Base-by-base conservation (phyloP, 2,113 vertebrate species). In the Grantiella picta region DNA sequence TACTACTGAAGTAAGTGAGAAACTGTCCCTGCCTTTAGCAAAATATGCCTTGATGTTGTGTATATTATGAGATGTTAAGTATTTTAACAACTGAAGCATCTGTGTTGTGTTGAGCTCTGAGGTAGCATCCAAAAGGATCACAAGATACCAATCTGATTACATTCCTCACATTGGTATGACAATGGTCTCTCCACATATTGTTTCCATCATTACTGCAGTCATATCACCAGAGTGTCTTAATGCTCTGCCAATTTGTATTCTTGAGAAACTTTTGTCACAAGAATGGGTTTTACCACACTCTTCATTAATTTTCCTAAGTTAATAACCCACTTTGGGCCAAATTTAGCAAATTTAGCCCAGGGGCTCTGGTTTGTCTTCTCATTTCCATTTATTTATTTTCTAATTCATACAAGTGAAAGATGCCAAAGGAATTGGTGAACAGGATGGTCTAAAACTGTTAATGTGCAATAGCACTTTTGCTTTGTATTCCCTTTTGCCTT, bases 191-290 rank as follows among this genome's bases (percentile, higher is more conserved):
- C 44, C 57, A 35, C 94, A 79, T 80, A 59, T 31, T 93, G 65
- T 95, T 96, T 92, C 75, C 75, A 84, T 95, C 80, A n/a, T 70
- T 92, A 35, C 65, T 89, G 52, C 49, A 72, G 45, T 92, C 53
- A 12, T 77, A 93, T 86, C 72, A 82, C 38, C 66, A 78, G 50
- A 85, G 35, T 50, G 29, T 70, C 66, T 78, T 94, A 86, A 72
- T 24, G 54, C 20, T 70, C 29, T 86, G 70, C 70, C 79, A 90
- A 19, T 90, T 92, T 86, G 82, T 89, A 53, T 81, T 92, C 76
- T 95, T 93, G 65, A 85, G 85, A 81, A 72, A 22, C 73, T 82
- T 90, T 77, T 92, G 38, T 80, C 38, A 33, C 47, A 80, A 68
- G 19, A 82, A 45, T 25, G 78, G 44, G 21, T 42, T 77, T 45